Base-by-base conservation (phyloP, 2,888 invertebrate species). In the Pilophorus perplexus region DNA sequence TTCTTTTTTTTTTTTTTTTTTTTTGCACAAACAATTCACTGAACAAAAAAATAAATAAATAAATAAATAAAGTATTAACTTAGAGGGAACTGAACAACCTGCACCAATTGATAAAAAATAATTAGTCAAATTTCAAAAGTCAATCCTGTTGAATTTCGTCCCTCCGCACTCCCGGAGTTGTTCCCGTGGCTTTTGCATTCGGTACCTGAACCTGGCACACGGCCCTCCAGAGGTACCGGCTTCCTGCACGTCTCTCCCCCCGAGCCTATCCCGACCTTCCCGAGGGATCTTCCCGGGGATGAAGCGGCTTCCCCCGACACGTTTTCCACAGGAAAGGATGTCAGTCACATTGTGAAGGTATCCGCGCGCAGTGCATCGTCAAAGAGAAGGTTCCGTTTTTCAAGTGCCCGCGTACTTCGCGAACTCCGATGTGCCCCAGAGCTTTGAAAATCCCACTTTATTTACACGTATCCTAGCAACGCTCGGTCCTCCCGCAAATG, bases 291-390 rank as follows among this genome's bases (percentile, higher is more conserved):
- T n/a, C n/a, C n/a, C 28, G 28, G 52, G 52, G 52, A 52, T 42
- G 59, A 59, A 59, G 28, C 16, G 8, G 59, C 18, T 16, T 22
- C 33, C 8, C 59, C 23, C 40, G 40, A 42, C 40, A 33, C 59
- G 28, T 59, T 59, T 59, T 59, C 59, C 27, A 25, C 59, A 22
- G 59, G 59, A 59, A 59, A 59, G 40, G 59, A 59, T 59, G 59
- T 59, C 59, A 59, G 59, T 59, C 59, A 23, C 23, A 23, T 40
- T 59, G 40, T 25, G 59, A 42, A 14, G n/a, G 40, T 42, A 14
- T 23, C 25, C 33, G 40, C 44, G 59, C 6, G 14, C 59, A n/a
- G n/a, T n/a, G n/a, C n/a, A n/a, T n/a, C n/a, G n/a, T n/a, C n/a
- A n/a, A n/a, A n/a, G n/a, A 22, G 28, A 23, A 38, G 59, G 59